phyloP scores from a whole-genome alignment of 1,140 invertebrate species.

The Callitettix versicolor region DNA sequence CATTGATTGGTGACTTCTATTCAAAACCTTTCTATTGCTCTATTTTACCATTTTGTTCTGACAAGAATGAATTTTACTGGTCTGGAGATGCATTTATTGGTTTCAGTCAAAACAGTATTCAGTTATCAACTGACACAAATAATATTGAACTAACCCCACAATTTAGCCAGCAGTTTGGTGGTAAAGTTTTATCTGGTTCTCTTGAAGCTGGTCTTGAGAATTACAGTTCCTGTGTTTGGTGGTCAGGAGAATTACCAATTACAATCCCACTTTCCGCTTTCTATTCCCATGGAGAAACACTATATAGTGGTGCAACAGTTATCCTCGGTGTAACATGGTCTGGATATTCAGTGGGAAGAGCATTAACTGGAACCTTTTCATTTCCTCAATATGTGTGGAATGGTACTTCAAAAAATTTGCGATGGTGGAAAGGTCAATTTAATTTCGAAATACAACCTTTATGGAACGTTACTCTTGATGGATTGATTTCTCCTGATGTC shows the following conservation, averaged over 20 bases:
- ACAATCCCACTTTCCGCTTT: constrained; percentile 13
- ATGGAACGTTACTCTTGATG: constrained; percentile 5
- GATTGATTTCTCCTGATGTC: constrained; percentile 3
- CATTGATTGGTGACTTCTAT: constrained; percentile 15
- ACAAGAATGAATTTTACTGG: constrained; percentile 7
- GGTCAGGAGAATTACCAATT: constrained; percentile 15
- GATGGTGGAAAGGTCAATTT: constrained; percentile 17
- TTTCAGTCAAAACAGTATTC: neutral
- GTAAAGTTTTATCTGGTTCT: constrained; percentile 16
- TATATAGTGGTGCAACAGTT: neutral
- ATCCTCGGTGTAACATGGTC: constrained; percentile 14
- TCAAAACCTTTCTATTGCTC: constrained; percentile 19
- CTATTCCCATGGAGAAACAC: constrained; percentile 1
- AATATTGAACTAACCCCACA: neutral
- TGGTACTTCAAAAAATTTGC: neutral
- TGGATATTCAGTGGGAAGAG: constrained; percentile 11
- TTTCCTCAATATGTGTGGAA: constrained; percentile 16
- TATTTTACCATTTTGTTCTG: constrained; percentile 11
- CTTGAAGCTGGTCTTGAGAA: constrained; percentile 2
- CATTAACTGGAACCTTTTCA: constrained; percentile 12
- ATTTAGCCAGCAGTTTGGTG: constrained; percentile 2
- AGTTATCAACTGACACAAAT: neutral
- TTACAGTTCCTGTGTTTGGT: constrained; percentile 7
- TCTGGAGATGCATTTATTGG: neutral
- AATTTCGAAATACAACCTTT: constrained; percentile 1